A percentile compares a stretch with the other conserved stretches of the same genome.
phyloP scores from a whole-genome alignment of 92 coral and sea anemone genomes.

The Metridium senile region DNA sequence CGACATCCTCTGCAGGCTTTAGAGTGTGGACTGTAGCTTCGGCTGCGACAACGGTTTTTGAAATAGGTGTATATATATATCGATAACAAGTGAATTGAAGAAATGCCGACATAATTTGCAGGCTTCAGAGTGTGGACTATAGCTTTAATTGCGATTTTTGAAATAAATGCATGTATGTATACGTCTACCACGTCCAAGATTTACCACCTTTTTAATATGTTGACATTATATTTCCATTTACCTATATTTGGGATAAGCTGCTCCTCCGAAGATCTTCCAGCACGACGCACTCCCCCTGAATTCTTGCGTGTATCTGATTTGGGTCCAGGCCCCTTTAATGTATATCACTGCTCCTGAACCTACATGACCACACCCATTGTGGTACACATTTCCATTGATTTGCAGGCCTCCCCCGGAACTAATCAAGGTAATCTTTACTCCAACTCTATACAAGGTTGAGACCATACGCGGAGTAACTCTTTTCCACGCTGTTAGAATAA shows the following conservation, averaged over 20 bases:
- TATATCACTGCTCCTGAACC: slow-evolving; percentile 19
- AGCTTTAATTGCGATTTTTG: too few species aligned
- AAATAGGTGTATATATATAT: too few species aligned
- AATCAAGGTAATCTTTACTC: neutral
- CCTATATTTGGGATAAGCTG: slow-evolving; percentile 12
- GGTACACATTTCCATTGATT: slow-evolving; percentile 11
- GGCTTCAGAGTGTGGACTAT: too few species aligned
- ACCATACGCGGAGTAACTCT: slow-evolving; percentile 12
- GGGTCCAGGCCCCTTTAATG: slow-evolving; percentile 34
- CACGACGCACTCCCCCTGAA: slow-evolving; percentile 40
- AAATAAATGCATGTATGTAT: too few species aligned
- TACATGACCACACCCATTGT: slow-evolving; percentile 16
- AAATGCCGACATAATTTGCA: too few species aligned
- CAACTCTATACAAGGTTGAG: neutral
- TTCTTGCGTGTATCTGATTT: slow-evolving; percentile 40
- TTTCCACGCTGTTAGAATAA: slow-evolving; percentile 11
- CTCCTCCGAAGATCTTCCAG: slow-evolving; percentile 42
- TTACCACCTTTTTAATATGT: too few species aligned
- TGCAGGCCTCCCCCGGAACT: slow-evolving; percentile 4
- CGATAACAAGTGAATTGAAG: too few species aligned
- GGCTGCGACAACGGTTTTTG: too few species aligned
- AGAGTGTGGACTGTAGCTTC: too few species aligned
- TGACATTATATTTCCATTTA: too few species aligned
- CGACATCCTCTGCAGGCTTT: too few species aligned
- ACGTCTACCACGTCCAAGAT: too few species aligned